A percentile compares a stretch with the other conserved stretches of the same genome.
Evolutionary conservation across 2,797 vertebrate species (phyloP).

Genomic region (Selene dorsalis): DNA sequence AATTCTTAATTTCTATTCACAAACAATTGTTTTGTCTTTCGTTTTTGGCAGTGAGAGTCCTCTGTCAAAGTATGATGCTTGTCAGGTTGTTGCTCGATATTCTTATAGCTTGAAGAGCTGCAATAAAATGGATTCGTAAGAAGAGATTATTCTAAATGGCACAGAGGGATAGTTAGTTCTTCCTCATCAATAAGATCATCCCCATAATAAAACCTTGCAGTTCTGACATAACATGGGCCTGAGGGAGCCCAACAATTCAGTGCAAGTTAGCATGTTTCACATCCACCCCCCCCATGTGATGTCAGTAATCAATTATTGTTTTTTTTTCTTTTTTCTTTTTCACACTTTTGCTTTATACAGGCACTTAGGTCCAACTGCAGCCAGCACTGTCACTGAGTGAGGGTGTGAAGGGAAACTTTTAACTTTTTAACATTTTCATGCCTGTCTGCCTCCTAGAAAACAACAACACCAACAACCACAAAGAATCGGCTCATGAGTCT

Average conservation of each 20-base stretch:
- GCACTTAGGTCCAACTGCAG: slow-evolving; percentile 24
- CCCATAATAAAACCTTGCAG: background rate
- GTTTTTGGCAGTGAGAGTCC: background rate
- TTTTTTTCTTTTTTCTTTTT: background rate
- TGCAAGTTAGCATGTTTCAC: slow-evolving; percentile 5
- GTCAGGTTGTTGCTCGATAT: background rate
- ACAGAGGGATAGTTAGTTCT: background rate
- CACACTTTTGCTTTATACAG: slow-evolving; percentile 25
- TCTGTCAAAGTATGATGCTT: background rate
- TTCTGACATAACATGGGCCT: background rate
- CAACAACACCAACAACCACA: slow-evolving; percentile 58
- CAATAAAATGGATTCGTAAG: background rate
- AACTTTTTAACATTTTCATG: slow-evolving; percentile 66
- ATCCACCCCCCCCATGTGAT: background rate
- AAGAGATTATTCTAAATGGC: background rate
- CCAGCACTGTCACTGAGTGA: slow-evolving; percentile 32
- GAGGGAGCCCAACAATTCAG: background rate
- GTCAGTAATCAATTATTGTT: slow-evolving; percentile 19
- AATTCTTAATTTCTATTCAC: background rate
- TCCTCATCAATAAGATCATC: background rate
- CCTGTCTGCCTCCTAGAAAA: slow-evolving; percentile 75
- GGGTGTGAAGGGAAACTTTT: slow-evolving; percentile 43
- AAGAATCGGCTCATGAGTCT: slow-evolving; percentile 69
- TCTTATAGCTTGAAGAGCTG: background rate
- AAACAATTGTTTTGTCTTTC: background rate